Base-by-base conservation (phyloP, 2,888 invertebrate genomes). In the Adela reaumurella region DNA sequence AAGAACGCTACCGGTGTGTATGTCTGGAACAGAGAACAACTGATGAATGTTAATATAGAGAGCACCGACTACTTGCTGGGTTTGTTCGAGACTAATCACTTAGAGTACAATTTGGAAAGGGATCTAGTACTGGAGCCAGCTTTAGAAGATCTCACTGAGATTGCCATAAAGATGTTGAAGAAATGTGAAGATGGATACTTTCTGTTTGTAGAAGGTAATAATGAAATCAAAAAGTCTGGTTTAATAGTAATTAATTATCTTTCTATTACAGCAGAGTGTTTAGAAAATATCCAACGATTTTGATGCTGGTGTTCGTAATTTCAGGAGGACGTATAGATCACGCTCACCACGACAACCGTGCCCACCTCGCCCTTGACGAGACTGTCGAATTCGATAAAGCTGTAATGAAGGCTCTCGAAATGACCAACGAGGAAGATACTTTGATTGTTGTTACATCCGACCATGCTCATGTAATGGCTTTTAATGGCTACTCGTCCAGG, bases 401-500 rank as follows among this genome's bases (percentile, higher is more conserved):
- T 29, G 73, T 86, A 50, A 46, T 49, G 42, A 64, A 65, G 46
- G 68, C 90, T 10, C 54, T 72, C 41, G 62, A 81, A 52, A 65
- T 87, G 59, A 82, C 83, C 2, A 67, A 62, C 43, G 70, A 71
- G 20, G 71, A 84, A 1, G 90, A 94, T 52, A 91, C 93, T 0
- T 70, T 94, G 42, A 79, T 92, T 11, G 82, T 93, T 17, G 90
- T 89, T 20, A 89, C 90, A 0, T 78, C 90, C 0, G 91, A 91
- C 68, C 91, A 91, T 63, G 83, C 89, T 1, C 90, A 91, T 64
- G 84, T 85, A 0, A 83, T 91, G 81, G 74, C 81, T 19, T 70
- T 84, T 54, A 81, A 79, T 47, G 91, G 92, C 1, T 91, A 92
- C 64, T 78, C 87, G 10, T 67, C 66, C 17, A 77, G 89, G 46